These are phyloP conservation scores for Orthosia cruda DNA, from an alignment of 2,888 invertebrate species.

Conservation along the genomic window DNA sequence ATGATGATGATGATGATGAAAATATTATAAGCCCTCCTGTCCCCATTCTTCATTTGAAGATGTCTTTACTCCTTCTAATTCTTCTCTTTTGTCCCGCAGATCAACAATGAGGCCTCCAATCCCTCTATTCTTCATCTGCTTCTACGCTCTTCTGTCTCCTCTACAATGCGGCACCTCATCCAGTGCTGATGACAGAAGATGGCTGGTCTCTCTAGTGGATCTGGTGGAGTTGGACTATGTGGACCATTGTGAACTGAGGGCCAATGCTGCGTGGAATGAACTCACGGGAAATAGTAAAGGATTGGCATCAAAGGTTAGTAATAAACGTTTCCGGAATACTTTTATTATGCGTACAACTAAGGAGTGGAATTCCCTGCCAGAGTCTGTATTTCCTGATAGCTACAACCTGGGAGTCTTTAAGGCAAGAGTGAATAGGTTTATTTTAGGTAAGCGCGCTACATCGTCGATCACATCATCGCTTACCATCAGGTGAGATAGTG, in stretches of 20 bases:
- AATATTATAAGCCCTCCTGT: background rate
- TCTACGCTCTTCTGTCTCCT: conserved; percentile 80
- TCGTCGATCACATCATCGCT: too few species aligned
- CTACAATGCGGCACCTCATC: conserved; percentile 83
- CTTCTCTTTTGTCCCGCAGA: conserved; percentile 73
- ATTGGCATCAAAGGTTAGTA: conserved; percentile 80
- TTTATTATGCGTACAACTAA: too few species aligned
- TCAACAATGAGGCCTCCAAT: conserved; percentile 81
- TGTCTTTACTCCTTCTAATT: background rate
- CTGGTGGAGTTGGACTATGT: conserved; percentile 89
- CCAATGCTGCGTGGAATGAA: conserved; percentile 86
- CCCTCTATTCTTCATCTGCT: conserved; percentile 78
- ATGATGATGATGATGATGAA: too few species aligned
- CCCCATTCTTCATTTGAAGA: background rate
- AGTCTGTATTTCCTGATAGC: too few species aligned
- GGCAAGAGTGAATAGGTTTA: too few species aligned
- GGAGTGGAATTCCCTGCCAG: too few species aligned
- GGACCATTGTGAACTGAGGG: conserved; percentile 86
- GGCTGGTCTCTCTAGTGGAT: conserved; percentile 85
- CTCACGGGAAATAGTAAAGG: conserved; percentile 82
- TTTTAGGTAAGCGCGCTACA: too few species aligned
- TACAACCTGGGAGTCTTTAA: too few species aligned
- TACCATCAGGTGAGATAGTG: too few species aligned
- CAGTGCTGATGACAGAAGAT: conserved; percentile 81
- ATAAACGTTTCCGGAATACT: too few species aligned